Base-by-base conservation (phyloP, 2,888 invertebrate genomes). In the Lithophane ornitopus region DNA sequence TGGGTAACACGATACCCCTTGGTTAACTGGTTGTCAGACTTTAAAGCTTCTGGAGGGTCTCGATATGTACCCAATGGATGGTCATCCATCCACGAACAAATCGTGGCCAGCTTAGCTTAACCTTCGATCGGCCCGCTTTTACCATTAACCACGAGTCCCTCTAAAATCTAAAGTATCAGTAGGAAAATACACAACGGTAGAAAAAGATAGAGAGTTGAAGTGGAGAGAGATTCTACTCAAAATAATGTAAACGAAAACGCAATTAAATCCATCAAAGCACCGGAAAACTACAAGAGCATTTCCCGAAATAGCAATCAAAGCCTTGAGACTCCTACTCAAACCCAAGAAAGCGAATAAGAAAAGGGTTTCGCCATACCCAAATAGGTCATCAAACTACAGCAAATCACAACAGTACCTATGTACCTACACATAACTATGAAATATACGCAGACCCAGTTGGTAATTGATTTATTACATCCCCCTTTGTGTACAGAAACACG, bases 391-490 rank as follows among this genome's bases (percentile, higher is more conserved):
- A 71, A 78, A 66, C 44, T 61, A 61, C 22, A 34, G 11, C 22
- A 68, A 83, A 77, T 74, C 69, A 74, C 69, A 70, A 70, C 39
- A 69, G 56, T n/a, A 61, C 67, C 19, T 11, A 65, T 39, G 63
- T 28, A 63, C 26, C 26, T 8, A 49, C 28, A 74, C 61, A 67
- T 58, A 78, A 72, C 72, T 70, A 82, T 67, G 63, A 49, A 85
- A 61, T 75, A 78, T 70, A 73, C 58, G 62, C 65, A 78, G 49
- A 52, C 80, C 74, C 71, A 71, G 70, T 72, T 52, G 70, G 67
- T 88, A 89, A 90, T 90, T 89, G 89, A 87, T 89, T 90, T 89
- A 90, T 87, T 82, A 87, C 82, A 78, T 78, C 78, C 85, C 82
- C 85, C 78, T 81, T 85, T 83, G 80, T 83, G 74, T 74, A 67